A percentile compares a stretch with the other conserved stretches of the same genome.
Evolutionary conservation across 2,797 vertebrate species (phyloP).

Genomic region (Oreonectes daqikongensis): DNA sequence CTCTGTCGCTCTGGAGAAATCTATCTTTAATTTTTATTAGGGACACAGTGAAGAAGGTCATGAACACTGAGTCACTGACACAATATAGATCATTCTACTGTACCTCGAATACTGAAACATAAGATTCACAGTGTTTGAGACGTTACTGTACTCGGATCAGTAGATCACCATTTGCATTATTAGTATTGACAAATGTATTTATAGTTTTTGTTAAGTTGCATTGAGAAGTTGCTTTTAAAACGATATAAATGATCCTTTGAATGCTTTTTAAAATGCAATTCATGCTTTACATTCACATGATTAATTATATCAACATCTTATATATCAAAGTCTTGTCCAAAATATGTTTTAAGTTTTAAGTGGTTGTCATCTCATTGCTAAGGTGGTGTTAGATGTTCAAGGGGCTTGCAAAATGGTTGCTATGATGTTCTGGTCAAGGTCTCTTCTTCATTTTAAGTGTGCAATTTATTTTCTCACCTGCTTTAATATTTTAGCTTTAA

Average conservation of each 20-base stretch:
- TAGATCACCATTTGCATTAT: conserved; percentile 2
- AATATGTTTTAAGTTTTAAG: background rate
- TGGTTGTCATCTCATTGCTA: background rate
- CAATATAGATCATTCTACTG: conserved; percentile 29
- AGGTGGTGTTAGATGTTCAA: background rate
- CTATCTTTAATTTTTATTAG: conserved; percentile 26
- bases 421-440: background rate
- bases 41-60: conserved; percentile 11
- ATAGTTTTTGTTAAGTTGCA: background rate
- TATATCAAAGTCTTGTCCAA: no score
- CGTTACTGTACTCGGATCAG: background rate
- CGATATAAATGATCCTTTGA: no score
- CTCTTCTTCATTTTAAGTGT: background rate
- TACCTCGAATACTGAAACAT: conserved; percentile 48
- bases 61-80: background rate
- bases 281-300: no score
- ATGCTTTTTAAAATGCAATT: background rate
- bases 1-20: conserved; percentile 31
- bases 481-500: no score
- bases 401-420: background rate
- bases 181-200: background rate
- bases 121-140: background rate
- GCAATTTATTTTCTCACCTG: background rate
- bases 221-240: background rate
- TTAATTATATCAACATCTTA: no score